Conservation (phyloP, 2,888 invertebrate species). For the Gastrophysa polygoni region DNA sequence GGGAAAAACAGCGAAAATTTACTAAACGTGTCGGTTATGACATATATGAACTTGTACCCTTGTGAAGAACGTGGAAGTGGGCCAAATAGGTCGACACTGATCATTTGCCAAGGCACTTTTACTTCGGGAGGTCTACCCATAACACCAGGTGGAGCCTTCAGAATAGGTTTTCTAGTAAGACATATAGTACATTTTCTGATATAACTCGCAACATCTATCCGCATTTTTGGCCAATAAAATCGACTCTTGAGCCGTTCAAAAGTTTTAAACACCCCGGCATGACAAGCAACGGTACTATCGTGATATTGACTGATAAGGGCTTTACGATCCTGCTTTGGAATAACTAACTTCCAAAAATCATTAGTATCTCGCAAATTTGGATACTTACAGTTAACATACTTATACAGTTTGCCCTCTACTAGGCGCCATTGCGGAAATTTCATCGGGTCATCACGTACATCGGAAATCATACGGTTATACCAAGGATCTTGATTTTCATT, state of each 20-base stretch:
- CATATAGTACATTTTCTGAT: not conserved
- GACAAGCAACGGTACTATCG: no score
- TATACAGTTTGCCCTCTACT: not conserved
- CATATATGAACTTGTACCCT: not conserved
- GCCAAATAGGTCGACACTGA: no score
- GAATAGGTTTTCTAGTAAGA: not conserved
- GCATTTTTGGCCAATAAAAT: not conserved
- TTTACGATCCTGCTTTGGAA: not conserved
- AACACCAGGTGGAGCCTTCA: not conserved
- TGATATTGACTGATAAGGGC: not conserved
- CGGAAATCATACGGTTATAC: no score
- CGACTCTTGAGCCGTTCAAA: not conserved
- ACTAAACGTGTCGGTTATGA: not conserved
- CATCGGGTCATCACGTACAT: not conserved
- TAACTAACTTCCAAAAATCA: not conserved
- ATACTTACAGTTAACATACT: not conserved
- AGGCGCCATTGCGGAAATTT: not conserved
- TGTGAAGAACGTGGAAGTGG: not conserved
- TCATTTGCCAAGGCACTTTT: no score
- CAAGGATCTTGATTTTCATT: not conserved
- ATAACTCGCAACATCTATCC: not conserved
- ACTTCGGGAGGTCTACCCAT: not conserved
- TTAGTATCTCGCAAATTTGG: not conserved
- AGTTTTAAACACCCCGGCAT: not conserved
- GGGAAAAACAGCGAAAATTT: slow-evolving; percentile 10